Base-by-base conservation (phyloP, 2,113 vertebrate species). In the Turdus rufiventris region DNA sequence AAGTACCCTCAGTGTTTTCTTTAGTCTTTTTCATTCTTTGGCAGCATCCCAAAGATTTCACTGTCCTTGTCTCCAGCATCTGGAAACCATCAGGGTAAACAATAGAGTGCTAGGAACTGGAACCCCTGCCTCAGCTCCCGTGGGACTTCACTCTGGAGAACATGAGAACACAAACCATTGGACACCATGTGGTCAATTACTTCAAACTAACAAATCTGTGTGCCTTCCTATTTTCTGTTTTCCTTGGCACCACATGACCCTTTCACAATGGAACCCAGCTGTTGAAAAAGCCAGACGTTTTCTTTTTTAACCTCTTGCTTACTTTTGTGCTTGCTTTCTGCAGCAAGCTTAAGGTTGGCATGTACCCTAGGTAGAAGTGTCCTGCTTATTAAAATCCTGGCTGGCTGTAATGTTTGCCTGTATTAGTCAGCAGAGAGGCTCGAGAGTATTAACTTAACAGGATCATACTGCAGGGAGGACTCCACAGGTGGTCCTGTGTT, bases 71-170 rank as follows among this genome's bases (percentile, higher is more conserved):
- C 97, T 98, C 97, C 94, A 98, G 98, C 98, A 99, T 99, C 98
- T 99, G 99, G 99, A 99, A 99, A 97, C 98, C 98, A 99, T 99
- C 98, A 99, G 98, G 93, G 96, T 98, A 99, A 99, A 99, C 99
- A 99, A 99, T 99, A 98, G 98, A 98, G 98, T 97, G 96, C 98
- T 98, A 98, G 98, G 97, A 98, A 98, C 98, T 98, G 97, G 96
- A 98, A 97, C 98, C 98, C 97, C 97, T 96, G 96, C 97, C 97
- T 98, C 93, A 96, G 97, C 97, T 99, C 98, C 98, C 98, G 5
- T 94, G 98, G 98, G 99, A 98, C 98, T 97, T 97, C 79, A 68
- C 97, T 98, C 97, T 97, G 95, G 97, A 97, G 98, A 98, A 98
- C 97, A 97, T 97, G 97, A 98, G 98, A 98, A 98, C 97, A 97